Evolutionary conservation across 1,140 invertebrate species (phyloP).

Genomic region (Nylanderia fulva): DNA sequence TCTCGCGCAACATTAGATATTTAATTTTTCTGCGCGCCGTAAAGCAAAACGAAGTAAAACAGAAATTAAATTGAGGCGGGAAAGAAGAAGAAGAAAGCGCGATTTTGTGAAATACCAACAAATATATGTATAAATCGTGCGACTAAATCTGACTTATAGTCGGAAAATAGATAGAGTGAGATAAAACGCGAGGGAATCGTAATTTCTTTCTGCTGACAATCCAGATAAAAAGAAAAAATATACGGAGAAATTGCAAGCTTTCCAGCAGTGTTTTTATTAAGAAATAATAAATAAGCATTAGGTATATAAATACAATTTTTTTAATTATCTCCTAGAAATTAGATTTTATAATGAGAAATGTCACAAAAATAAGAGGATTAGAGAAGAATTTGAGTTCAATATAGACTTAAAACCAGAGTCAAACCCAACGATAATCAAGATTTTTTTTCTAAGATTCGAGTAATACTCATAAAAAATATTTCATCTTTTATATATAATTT

Average conservation of each 20-base stretch:
- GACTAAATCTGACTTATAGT: slow-evolving; percentile 25
- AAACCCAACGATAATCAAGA: no score
- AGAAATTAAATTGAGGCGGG: background rate
- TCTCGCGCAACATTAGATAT: slow-evolving; percentile 52
- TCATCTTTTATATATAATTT: no score
- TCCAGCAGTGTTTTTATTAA: background rate
- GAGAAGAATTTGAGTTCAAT: no score
- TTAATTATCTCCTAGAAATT: slow-evolving; percentile 1
- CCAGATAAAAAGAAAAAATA: background rate
- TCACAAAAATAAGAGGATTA: background rate
- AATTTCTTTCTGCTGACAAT: slow-evolving; percentile 13
- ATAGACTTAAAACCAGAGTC: no score
- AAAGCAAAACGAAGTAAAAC: slow-evolving; percentile 37
- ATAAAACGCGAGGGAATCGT: background rate
- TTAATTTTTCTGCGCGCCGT: slow-evolving; percentile 54
- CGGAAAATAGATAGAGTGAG: background rate
- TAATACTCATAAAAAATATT: no score
- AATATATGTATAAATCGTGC: slow-evolving; percentile 10
- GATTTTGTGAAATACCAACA: background rate
- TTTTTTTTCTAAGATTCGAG: no score
- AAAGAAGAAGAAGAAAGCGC: background rate
- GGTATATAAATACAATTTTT: slow-evolving; percentile 40
- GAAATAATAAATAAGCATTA: slow-evolving; percentile 16
- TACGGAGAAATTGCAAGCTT: background rate
- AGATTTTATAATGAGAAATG: slow-evolving; percentile 16